phyloP scores from a whole-genome alignment of 2,113 vertebrate species.

The Coptodon rendalli region DNA sequence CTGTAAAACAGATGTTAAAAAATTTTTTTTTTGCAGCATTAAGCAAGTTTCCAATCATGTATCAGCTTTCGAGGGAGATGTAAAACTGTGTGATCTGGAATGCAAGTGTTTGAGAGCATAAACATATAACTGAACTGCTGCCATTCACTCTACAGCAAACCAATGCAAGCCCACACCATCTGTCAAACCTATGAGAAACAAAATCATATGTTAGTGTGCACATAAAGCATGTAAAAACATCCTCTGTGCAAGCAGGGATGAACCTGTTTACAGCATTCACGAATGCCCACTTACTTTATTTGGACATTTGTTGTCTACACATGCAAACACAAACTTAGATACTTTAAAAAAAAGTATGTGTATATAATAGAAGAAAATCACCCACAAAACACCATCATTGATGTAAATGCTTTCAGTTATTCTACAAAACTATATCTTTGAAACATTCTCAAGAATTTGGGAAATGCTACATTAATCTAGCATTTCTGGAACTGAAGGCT shows the following conservation, averaged over 20 bases:
- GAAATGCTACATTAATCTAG: not conserved
- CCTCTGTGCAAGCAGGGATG: not conserved
- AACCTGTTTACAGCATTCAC: not conserved
- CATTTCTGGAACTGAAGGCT: not conserved
- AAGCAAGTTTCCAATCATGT: slow-evolving; percentile 12
- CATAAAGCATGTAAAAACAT: not conserved
- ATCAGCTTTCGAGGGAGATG: slow-evolving; percentile 8
- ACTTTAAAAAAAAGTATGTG: not conserved
- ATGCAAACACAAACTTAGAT: not conserved
- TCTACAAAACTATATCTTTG: not conserved
- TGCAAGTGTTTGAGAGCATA: not conserved
- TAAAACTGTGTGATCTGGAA: not conserved
- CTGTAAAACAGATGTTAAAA: slow-evolving; percentile 21
- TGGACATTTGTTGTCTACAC: not conserved
- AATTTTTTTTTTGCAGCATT: fast-evolving
- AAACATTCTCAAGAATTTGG: not conserved
- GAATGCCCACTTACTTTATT: not conserved
- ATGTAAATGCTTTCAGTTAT: not conserved
- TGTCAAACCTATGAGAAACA: not conserved
- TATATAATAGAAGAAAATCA: not conserved
- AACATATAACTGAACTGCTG: not conserved
- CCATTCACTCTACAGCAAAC: not conserved
- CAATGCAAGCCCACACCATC: not conserved
- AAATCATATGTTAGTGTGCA: fast-evolving
- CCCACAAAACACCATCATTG: not conserved